Base-by-base conservation (phyloP, 2,113 vertebrate genomes). In the Brachionichthys hirsutus region DNA sequence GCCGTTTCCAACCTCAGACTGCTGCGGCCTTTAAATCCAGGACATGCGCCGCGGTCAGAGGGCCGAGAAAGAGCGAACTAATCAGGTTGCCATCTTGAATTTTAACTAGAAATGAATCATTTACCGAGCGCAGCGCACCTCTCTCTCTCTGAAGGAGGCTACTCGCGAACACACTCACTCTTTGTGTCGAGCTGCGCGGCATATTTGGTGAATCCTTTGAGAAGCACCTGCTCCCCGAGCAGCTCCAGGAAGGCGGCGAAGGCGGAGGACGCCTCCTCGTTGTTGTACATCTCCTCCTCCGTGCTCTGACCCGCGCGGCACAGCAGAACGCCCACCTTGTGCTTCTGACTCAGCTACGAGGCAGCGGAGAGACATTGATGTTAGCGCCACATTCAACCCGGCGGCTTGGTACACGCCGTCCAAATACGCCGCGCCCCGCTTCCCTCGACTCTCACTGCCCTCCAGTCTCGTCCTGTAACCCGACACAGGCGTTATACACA, bases 281-380 rank as follows among this genome's bases (percentile, higher is more conserved):
- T 98, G 90, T 98, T 98, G 89, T 98, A 98, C 97, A 98, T 98
- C 91, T 98, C 95, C 84, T 98, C 97, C 87, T 98, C 97, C 0
- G 94, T 95, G 91, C 97, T 95, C 91, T 98, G 95, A 53, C 92
- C 92, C 0, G 93, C 92, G 19, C 92, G 94, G 90, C 97, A 98
- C 88, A 98, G 94, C 16, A 98, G 89, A 76, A 98, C 89, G 3
- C 97, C 95, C 63, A 98, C 95, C 71, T 98, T 98, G 90, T 95
- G 95, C 67, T 95, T 92, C 58, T 90, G 89, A 89, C 94, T 97
- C 14, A 98, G 90, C 95, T 98, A 71, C 2, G 14, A 58, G 19
- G 48, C 30, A 54, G 63, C 9, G 13, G 55, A 61, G 62, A 69
- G 0, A 36, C 41, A 46, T 68, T 50, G 70, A 20, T 15, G 18